Base-by-base conservation (phyloP, 1,140 invertebrate species). In the Drosophila nikananu region DNA sequence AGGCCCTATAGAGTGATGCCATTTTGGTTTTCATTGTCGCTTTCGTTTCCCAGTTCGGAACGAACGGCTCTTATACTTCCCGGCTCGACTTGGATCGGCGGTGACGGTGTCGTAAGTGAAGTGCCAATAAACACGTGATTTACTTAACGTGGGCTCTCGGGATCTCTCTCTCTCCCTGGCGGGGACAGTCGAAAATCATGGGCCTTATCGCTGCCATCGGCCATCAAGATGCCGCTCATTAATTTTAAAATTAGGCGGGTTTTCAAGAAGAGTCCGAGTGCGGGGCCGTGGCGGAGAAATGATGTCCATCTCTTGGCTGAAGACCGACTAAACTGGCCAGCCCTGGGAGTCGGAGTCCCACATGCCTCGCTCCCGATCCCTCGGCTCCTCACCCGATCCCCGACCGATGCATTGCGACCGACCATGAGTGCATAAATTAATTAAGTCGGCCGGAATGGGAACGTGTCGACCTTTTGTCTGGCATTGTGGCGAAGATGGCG, bases 211-310 rank as follows among this genome's bases (percentile, higher is more conserved):
- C 71, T 86, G 81, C 72, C 86, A 92, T 92, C 91, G 86, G 87
- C 83, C 84, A 92, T 92, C 87, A 92, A 92, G 89, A 92, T 92
- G 83, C 83, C 91, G 91, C 87, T 92, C 91, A 92, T 92, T 92
- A 92, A 92, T 92, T 92, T 91, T 90, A 90, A 92, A 92, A 92
- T 92, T 92, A 92, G 91, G 86, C 91, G 86, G 84, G 81, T 87
- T 91, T 86, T 91, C 81, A 80, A 87, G 83, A 86, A 84, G 71
- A 74, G 76, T 68, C 72, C 71, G 65, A 66, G 76, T 13, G 59
- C 70, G 49, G 39, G 19, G 37, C 7, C 51, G 52, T 37, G 10
- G 30, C 52, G 32, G 73, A 81, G 75, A 89, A 83, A 80, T 87
- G 72, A 87, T 80, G 80, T 83, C 83, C 83, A 83, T 49, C 80